A percentile compares a stretch with the other conserved stretches of the same genome.
Evolutionary conservation across 35 echinoderm and acorn worm species (phyloP).

Genomic region (Ophioderma brevispina): DNA sequence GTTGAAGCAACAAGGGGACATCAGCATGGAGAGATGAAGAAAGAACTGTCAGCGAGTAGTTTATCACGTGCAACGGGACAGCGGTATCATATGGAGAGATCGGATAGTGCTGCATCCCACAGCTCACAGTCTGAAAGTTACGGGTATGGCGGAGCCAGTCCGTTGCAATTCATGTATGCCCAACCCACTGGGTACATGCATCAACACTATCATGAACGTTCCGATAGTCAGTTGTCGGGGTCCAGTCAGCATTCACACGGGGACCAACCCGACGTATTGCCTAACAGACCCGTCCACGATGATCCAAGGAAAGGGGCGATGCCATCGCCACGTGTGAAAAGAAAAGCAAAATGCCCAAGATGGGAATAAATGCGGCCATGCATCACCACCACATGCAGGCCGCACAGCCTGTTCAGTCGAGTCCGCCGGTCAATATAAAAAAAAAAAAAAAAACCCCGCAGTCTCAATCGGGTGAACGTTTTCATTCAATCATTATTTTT

Average conservation of each 20-base stretch:
- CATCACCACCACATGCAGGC: conserved; percentile 45
- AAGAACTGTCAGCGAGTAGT: not conserved
- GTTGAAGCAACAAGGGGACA: not conserved
- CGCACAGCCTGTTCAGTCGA: conserved; percentile 14
- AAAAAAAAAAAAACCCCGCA: no score
- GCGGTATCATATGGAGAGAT: not conserved
- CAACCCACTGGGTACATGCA: not conserved
- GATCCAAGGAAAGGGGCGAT: conserved; percentile 41
- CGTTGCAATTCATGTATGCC: not conserved
- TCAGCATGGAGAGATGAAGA: conserved; percentile 6
- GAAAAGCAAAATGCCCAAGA: conserved; percentile 86
- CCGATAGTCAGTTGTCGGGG: conserved; percentile 61
- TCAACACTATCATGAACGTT: conserved; percentile 58
- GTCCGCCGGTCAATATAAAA: conserved; percentile 29
- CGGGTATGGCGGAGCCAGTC: not conserved
- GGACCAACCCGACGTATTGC: not conserved
- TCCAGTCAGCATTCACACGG: conserved; percentile 39
- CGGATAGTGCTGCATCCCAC: not conserved
- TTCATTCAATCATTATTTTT: no score
- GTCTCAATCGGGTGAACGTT: conserved; percentile 79
- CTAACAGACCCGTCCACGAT: conserved; percentile 11
- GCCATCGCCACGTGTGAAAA: conserved; percentile 79
- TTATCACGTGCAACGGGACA: not conserved
- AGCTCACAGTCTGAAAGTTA: conserved; percentile 6
- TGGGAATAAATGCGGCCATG: conserved; percentile 75